Conservation (phyloP, 2,113 vertebrate genomes). For the cattle (Bos taurus) region ARS-UCD2.0 NC_037357.1:137041501-137042000, state of each 20-base stretch:
- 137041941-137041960: neutral
- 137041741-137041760: neutral
- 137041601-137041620: neutral
- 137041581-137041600: neutral
- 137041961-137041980: too few species aligned
- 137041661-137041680: too few species aligned
- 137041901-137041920: fast-evolving
- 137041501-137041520: neutral
- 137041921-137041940: fast-evolving
- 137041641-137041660: too few species aligned
- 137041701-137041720: too few species aligned
- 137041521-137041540: neutral
- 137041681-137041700: too few species aligned
- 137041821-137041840: neutral
- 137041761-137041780: neutral
- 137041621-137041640: neutral
- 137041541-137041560: neutral
- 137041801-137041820: neutral
- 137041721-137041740: too few species aligned
- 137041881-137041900: neutral
- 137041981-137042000: neutral
- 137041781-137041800: neutral
- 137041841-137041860: neutral
- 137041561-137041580: fast-evolving
- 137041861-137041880: neutral